Base-by-base conservation (phyloP, 2,888 invertebrate species). In the Nysson spinosus region DNA sequence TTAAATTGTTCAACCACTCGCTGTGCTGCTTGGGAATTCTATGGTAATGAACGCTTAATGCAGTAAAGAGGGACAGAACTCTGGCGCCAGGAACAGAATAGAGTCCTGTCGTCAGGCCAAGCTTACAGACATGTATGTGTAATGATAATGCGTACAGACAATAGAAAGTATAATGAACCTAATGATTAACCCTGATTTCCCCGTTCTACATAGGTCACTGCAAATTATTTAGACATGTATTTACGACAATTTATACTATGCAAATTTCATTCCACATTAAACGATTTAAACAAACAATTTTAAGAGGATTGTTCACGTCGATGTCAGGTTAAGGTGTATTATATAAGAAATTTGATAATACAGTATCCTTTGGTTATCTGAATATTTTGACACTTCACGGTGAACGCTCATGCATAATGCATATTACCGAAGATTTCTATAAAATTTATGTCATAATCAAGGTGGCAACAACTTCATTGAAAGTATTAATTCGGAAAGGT, bases 141-240 rank as follows among this genome's bases (percentile, higher is more conserved):
- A 44, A 12, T 37, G 62, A 50, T 56, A 50, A 62, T 37, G 39
- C 39, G 37, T 6, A 19, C 37, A 49, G 56, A 56, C 56, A 56
- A 44, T 56, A 24, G 16, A 20, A 26, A 43, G 22, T 37, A 43
- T 43, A 37, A 43, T 49, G 42, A 50, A 35, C 30, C 62, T 50
- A 11, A 56, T 47, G 56, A 62, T 62, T 62, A 62, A 40, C 40
- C 42, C 20, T 37, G 39, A 32, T 56, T 56, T 56, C 30, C 56
- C 62, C 44, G 39, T 47, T 62, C 62, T 37, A 42, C 62, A 39
- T 56, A 49, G 56, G 37, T 34, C 22, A 52, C 9, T 35, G 34
- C 50, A 62, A 62, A 50, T 62, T 28, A 49, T 16, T 50, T 49
- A 6, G 32, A 11, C 32, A 19, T 20, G 16, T 46, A 46, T 12